Conservation (phyloP, 2,113 vertebrate genomes). For the Neogale vison region DNA sequence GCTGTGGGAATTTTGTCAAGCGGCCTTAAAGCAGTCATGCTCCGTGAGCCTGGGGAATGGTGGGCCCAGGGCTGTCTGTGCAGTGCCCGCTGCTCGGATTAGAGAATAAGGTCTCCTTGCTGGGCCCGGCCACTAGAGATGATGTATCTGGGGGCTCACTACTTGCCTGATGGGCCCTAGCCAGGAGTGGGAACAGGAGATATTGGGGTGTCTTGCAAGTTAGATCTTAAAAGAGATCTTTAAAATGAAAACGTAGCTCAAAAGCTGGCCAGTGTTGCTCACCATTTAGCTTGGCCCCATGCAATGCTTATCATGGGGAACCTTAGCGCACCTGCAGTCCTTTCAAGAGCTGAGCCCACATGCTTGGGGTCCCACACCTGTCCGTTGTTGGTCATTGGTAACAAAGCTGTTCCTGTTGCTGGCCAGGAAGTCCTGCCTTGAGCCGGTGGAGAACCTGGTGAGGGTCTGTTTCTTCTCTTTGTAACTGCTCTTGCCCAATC, state of each 20-base stretch:
- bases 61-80: constrained; percentile 7
- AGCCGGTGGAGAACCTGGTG: background rate
- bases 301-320: background rate
- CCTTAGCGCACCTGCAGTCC: background rate
- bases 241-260: background rate
- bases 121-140: background rate
- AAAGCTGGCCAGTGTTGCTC: background rate
- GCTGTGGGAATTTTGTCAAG: constrained; percentile 36
- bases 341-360: background rate
- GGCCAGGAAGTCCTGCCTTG: background rate
- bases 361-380: background rate
- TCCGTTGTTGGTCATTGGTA: background rate
- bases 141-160: background rate
- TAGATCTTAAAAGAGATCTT: background rate
- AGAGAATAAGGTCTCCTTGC: background rate
- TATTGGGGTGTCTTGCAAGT: background rate
- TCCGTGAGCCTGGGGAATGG: constrained; percentile 18
- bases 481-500: background rate
- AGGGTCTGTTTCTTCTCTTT: background rate
- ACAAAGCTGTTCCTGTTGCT: background rate
- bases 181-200: background rate
- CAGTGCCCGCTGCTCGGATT: background rate
- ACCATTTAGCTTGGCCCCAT: background rate
- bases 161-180: background rate
- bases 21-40: constrained; percentile 43